Base-by-base conservation (phyloP, 2,888 invertebrate genomes). In the Drosophila subsilvestris region DNA sequence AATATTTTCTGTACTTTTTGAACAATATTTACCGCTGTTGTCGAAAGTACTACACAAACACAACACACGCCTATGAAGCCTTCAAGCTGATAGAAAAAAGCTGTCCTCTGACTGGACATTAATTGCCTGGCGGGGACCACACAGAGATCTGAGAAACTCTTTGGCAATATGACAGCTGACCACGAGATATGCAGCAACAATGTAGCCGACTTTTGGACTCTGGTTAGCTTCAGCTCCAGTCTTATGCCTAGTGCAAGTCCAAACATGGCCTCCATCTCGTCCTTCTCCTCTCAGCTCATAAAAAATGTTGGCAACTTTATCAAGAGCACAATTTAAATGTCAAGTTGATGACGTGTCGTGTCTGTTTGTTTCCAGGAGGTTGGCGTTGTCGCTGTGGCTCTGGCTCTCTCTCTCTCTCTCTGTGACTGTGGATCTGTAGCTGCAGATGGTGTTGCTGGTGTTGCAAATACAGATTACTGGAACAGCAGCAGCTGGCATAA, bases 251-350 rank as follows among this genome's bases (percentile, higher is more conserved):
- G 32, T 32, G 32, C 20, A 14, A n/a, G 37, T 6, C 37, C 14
- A 14, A 5, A 0, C 32, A 4, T 37, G 7, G 29, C 22, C 43
- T 32, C 43, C 9, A 9, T 14, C 43, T 45, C 53, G 18, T n/a
- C 37, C 20, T 45, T 20, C 18, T 54, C n/a, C 47, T 47, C 49
- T 54, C 67, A n/a, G n/a, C n/a, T 61, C 75, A 77, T 75, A 73
- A 70, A 67, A 84, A 79, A 81, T 88, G 86, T 87, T 86, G 83
- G 88, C 83, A 89, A 87, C 85, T 86, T 86, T 86, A 86, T 86
- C 85, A 86, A 75, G 74, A 78, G 88, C 67, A 87, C 85, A 89
- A 89, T 86, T 86, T 87, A 86, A 86, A 86, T 89, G 85, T 86
- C 85, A 87, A 68, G 73, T 63, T 72, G 88, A 84, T 80, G 86